Conservation (phyloP, 2,797 vertebrate species). For the Syndactyla subalaris region DNA sequence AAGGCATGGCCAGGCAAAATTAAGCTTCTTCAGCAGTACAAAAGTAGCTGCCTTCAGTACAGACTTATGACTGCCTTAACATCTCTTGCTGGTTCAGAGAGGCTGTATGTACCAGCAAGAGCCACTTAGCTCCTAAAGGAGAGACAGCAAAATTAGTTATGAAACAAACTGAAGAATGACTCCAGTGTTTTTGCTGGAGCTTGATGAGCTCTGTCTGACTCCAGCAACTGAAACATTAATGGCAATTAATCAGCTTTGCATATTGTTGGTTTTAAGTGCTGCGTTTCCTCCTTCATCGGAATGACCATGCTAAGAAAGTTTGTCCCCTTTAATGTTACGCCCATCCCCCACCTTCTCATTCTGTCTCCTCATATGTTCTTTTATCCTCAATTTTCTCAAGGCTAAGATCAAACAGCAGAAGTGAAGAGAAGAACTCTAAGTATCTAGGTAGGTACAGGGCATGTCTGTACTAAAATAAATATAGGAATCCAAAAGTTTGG, state of each 20-base stretch:
- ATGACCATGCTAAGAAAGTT: not conserved
- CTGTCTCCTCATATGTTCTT: not conserved
- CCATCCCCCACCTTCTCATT: not conserved
- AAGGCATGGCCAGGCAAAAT: not conserved
- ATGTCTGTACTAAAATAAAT: not conserved
- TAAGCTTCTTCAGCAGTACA: not conserved
- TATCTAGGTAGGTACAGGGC: slow-evolving; percentile 42
- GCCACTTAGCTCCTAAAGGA: not conserved
- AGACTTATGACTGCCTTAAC: not conserved
- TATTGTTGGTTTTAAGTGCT: not conserved
- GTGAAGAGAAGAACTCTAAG: not conserved
- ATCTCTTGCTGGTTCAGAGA: not conserved
- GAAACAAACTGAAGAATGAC: not conserved
- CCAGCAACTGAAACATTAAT: not conserved
- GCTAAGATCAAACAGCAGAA: not conserved
- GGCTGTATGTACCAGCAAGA: not conserved
- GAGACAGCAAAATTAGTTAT: not conserved
- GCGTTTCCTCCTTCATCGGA: not conserved
- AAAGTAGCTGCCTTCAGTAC: not conserved
- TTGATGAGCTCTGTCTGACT: not conserved
- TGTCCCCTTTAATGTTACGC: not conserved
- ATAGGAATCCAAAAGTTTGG: not conserved
- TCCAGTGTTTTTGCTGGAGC: not conserved
- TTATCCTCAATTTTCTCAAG: slow-evolving; percentile 41
- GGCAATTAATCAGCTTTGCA: not conserved